Percentiles rank a stretch among this genome's conserved stretches.
Conservation (phyloP, 2,113 vertebrate species). For the Eretmochelys imbricata region DNA sequence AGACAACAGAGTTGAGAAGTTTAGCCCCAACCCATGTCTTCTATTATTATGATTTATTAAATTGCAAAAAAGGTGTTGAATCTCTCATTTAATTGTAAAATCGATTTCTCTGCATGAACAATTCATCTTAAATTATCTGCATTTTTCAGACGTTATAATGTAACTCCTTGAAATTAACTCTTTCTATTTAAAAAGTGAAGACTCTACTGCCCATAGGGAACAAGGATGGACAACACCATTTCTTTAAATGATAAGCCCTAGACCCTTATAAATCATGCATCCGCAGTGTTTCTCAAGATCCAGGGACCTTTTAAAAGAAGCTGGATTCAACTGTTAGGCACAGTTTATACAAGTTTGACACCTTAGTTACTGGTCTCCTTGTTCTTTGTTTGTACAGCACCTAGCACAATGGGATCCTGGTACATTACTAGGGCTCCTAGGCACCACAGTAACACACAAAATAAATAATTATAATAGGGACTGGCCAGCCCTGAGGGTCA, state of each 20-base stretch:
- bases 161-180: constrained; percentile 56
- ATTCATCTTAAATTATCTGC: constrained; percentile 40
- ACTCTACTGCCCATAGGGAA: neutral
- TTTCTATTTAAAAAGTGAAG: constrained; percentile 20
- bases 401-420: neutral
- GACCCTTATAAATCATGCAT: neutral
- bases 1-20: constrained; percentile 43
- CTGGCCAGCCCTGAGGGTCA: neutral
- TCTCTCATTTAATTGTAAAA: constrained; percentile 54
- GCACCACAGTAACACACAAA: neutral
- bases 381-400: neutral
- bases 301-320: neutral
- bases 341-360: neutral
- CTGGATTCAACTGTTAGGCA: neutral
- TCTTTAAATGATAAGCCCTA: neutral
- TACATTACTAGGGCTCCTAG: neutral
- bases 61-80: constrained; percentile 56
- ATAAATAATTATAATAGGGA: neutral
- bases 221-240: neutral
- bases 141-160: constrained; percentile 41
- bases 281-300: neutral
- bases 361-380: neutral
- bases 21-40: constrained; percentile 28
- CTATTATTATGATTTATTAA: constrained; percentile 60
- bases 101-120: constrained; percentile 56